Evolutionary conservation across 2,888 invertebrate genomes (phyloP).

Genomic region (Agrochola lota): DNA sequence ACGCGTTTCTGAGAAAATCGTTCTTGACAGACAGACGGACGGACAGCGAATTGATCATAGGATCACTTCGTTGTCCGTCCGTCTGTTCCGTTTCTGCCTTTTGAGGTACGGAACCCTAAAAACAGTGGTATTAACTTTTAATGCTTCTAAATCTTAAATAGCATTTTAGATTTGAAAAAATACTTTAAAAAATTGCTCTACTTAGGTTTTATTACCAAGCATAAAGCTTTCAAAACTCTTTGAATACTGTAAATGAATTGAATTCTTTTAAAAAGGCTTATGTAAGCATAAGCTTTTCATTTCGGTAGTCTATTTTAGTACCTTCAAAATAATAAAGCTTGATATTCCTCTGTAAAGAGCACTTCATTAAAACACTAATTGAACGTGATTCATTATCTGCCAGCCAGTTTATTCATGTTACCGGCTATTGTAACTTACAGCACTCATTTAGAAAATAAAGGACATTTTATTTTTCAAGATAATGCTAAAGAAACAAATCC

Average conservation of each 20-base stretch:
- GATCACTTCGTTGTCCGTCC: no score
- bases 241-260: slow-evolving; percentile 56
- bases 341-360: slow-evolving; percentile 66
- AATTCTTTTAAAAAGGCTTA: slow-evolving; percentile 55
- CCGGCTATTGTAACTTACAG: slow-evolving; percentile 59
- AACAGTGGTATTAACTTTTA: slow-evolving; percentile 35
- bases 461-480: not conserved
- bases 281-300: slow-evolving; percentile 44
- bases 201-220: slow-evolving; percentile 51
- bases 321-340: slow-evolving; percentile 50
- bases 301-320: slow-evolving; percentile 46
- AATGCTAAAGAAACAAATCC: not conserved
- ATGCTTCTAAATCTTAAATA: slow-evolving; percentile 27
- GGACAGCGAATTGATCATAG: no score
- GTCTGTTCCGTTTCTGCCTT: no score
- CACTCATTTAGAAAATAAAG: slow-evolving; percentile 22
- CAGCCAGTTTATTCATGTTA: slow-evolving; percentile 74
- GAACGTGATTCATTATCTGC: slow-evolving; percentile 78
- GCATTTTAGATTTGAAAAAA: slow-evolving; percentile 39
- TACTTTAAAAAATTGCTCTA: slow-evolving; percentile 29
- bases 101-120: not conserved
- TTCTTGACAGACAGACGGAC: no score
- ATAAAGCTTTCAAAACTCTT: slow-evolving; percentile 57
- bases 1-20: no score
- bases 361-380: slow-evolving; percentile 76